phyloP scores from a whole-genome alignment of 1,140 invertebrate species.

The Drosophila orena region DNA sequence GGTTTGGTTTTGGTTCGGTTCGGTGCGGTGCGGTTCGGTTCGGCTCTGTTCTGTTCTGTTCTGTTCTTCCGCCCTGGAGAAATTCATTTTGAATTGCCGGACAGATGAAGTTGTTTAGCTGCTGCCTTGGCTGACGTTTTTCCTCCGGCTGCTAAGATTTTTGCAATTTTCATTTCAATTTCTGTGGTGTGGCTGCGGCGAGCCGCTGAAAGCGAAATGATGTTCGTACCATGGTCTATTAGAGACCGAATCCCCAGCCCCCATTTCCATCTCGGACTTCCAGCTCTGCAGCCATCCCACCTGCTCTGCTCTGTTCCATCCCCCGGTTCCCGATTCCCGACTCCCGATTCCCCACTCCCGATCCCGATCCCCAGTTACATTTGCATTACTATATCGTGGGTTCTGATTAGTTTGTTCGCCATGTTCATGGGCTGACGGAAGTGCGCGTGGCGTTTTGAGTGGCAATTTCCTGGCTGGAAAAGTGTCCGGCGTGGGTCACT shows the following conservation, averaged over 20 bases:
- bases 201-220: slow-evolving; percentile 80
- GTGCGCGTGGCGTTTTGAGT: slow-evolving; percentile 72
- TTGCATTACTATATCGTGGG: slow-evolving; percentile 18
- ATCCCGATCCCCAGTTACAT: slow-evolving; percentile 7
- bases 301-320: slow-evolving; percentile 8
- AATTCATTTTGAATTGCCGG: slow-evolving; percentile 66
- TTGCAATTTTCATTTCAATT: slow-evolving; percentile 82
- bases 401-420: slow-evolving; percentile 59
- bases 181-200: slow-evolving; percentile 57
- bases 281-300: slow-evolving; percentile 2
- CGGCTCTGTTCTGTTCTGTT: neutral
- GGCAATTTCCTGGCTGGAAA: slow-evolving; percentile 63
- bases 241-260: slow-evolving; percentile 43
- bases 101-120: slow-evolving; percentile 82
- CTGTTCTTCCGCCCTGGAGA: slow-evolving; percentile 44
- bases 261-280: slow-evolving; percentile 15
- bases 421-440: slow-evolving; percentile 64
- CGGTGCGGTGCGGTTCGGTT: no score
- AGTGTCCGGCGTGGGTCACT: slow-evolving; percentile 34
- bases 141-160: slow-evolving; percentile 37
- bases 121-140: slow-evolving; percentile 58
- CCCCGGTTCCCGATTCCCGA: neutral
- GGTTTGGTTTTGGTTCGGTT: neutral
- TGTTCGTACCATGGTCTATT: slow-evolving; percentile 72
- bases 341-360: slow-evolving; percentile 2